Base-by-base conservation (phyloP, 1,140 invertebrate genomes). In the Sitophilus oryzae region DNA sequence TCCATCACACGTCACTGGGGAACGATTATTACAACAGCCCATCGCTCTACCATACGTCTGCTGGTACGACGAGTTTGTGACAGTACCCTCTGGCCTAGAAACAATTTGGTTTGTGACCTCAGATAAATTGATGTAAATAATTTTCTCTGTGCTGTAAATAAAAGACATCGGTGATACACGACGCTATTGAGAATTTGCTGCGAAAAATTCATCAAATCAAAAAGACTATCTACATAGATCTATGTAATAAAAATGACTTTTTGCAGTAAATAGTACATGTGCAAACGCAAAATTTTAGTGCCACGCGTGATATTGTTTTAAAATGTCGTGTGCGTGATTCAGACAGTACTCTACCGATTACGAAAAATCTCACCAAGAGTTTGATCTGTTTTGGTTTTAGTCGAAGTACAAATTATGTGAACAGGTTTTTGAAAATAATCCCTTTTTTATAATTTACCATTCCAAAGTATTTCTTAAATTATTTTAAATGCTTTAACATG, bases 21-120 rank as follows among this genome's bases (percentile, higher is more conserved):
- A 83, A 86, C 64, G 84, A 89, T 71, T 90, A 90, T 73, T 90
- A 91, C 70, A 86, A 89, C 74, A 67, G 84, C 81, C 62, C 79
- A 82, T 62, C 62, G 2, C 71, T 88, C 61, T 89, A 90, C 69
- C 83, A 86, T 64, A 74, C 83, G 66, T 75, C 84, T 46, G 75
- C 81, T 58, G 81, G 82, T 5, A 77, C 81, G 41, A 80, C 81
- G 45, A 79, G 79, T 59, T 85, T 85, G 82, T 85, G 82, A 88
- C 82, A 84, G 71, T 83, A 86, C 72, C 83, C 84, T 65, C 68
- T 83, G 64, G 82, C 82, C 73, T 85, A 83, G 82, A 77, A 56
- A 50, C 34, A 43, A 56, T 43, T 55, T 54, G 51, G 42, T 42
- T 56, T 51, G 6, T 50, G 34, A n/a, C n/a, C 59, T 65, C 63